These are phyloP conservation scores for Crocuta crocuta DNA, from an alignment of 2,113 vertebrate species.

Conservation along the genomic window DNA sequence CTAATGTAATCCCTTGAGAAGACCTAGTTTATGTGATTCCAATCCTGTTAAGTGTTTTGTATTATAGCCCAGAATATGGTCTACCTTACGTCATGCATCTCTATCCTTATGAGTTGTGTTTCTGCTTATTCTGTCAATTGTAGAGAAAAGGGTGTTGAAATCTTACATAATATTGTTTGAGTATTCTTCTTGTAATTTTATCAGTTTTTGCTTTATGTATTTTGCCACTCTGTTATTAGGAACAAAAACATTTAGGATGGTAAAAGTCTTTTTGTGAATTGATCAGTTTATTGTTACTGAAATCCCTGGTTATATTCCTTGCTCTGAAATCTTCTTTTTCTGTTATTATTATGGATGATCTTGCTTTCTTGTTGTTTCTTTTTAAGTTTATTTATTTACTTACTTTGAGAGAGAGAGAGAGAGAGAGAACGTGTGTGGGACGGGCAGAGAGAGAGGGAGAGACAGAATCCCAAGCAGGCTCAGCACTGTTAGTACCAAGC, in stretches of 20 bases:
- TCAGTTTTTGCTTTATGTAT: neutral
- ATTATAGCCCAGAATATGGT: neutral
- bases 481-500: no score
- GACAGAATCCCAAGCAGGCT: no score
- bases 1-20: neutral
- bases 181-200: neutral
- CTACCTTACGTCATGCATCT: neutral
- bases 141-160: neutral
- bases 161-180: neutral
- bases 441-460: no score
- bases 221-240: neutral
- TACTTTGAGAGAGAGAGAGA: no score
- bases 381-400: no score
- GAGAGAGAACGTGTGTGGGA: no score
- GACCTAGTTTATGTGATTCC: neutral
- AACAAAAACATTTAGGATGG: neutral
- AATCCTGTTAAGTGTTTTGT: neutral
- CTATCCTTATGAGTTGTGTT: neutral
- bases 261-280: neutral
- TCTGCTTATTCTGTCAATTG: neutral
- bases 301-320: neutral
- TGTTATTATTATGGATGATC: neutral
- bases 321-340: neutral
- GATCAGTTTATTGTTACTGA: neutral
- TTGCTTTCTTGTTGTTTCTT: neutral